A percentile compares a stretch with the other conserved stretches of the same genome.
Evolutionary conservation across 1,140 invertebrate genomes (phyloP).

Genomic region (Tenebrio molitor): DNA sequence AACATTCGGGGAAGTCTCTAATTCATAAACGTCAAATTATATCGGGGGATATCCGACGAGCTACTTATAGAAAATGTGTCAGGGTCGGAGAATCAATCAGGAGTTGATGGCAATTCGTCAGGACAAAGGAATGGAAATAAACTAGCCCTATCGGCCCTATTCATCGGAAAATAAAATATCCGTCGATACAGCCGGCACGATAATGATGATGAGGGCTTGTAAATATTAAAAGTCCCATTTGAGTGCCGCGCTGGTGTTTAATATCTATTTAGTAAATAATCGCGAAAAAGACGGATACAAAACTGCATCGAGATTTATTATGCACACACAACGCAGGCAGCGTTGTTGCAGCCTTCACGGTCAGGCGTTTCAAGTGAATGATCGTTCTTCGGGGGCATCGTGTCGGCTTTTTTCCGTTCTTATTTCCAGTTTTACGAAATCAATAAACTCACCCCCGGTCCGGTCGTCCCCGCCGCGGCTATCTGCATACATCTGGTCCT

Average conservation of each 20-base stretch:
- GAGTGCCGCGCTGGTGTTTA: neutral
- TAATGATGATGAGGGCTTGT: slow-evolving; percentile 24
- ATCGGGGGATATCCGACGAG: neutral
- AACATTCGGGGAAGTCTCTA: too few relatives aligned
- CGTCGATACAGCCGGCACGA: slow-evolving; percentile 3
- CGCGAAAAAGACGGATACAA: too few relatives aligned
- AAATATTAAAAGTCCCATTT: neutral
- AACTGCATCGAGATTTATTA: too few relatives aligned
- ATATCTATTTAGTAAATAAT: too few relatives aligned
- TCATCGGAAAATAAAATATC: slow-evolving; percentile 1
- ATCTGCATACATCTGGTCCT: slow-evolving; percentile 33
- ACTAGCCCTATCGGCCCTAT: neutral
- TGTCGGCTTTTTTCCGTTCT: neutral
- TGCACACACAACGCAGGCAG: neutral
- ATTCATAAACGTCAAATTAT: too few relatives aligned
- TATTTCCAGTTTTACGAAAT: slow-evolving; percentile 27
- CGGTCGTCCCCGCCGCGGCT: neutral
- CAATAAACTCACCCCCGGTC: slow-evolving; percentile 24
- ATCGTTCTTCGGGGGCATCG: neutral
- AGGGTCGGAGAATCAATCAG: slow-evolving; percentile 20
- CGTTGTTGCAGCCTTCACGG: neutral
- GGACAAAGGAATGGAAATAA: slow-evolving; percentile 13
- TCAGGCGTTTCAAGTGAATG: slow-evolving; percentile 4
- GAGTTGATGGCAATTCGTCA: slow-evolving; percentile 12
- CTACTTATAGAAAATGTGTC: neutral